Conservation (phyloP, 2,113 vertebrate species). For the Aramus guarauna region DNA sequence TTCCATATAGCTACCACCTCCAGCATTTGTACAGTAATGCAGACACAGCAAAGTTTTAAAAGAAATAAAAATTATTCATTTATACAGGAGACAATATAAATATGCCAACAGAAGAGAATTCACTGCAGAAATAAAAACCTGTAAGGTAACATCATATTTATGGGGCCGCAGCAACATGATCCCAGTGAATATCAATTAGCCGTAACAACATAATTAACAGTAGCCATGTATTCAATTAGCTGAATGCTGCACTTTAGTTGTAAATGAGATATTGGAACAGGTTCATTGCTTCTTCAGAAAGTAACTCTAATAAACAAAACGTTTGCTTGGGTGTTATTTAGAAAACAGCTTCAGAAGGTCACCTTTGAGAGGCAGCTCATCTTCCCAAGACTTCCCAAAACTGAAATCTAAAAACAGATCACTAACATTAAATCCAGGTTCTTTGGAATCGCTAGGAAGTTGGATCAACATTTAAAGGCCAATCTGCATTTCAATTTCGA, state of each 20-base stretch:
- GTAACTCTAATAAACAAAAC: neutral
- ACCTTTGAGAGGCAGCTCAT: neutral
- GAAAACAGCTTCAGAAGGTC: neutral
- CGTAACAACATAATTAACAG: constrained; percentile 68
- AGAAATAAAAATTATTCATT: neutral
- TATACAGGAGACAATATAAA: constrained; percentile 2
- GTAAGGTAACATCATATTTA: constrained; percentile 73
- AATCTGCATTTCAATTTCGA: neutral
- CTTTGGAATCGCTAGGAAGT: neutral
- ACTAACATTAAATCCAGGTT: neutral
- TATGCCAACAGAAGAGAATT: constrained; percentile 38
- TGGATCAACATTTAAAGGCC: neutral
- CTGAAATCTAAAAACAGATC: neutral
- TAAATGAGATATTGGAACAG: constrained; percentile 28
- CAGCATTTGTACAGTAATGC: neutral
- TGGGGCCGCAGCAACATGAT: constrained; percentile 22
- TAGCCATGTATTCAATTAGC: constrained; percentile 59
- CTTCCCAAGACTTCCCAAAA: neutral
- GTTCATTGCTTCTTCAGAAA: constrained; percentile 29
- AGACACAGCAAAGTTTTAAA: neutral
- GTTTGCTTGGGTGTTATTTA: neutral
- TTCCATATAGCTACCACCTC: neutral
- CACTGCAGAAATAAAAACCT: constrained; percentile 29
- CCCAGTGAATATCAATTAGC: constrained; percentile 60
- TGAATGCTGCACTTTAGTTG: constrained; percentile 41